Percentiles rank a stretch among this genome's conserved stretches.
Conservation (phyloP, 1,140 invertebrate species). For the Drosophila tsacasi region DNA sequence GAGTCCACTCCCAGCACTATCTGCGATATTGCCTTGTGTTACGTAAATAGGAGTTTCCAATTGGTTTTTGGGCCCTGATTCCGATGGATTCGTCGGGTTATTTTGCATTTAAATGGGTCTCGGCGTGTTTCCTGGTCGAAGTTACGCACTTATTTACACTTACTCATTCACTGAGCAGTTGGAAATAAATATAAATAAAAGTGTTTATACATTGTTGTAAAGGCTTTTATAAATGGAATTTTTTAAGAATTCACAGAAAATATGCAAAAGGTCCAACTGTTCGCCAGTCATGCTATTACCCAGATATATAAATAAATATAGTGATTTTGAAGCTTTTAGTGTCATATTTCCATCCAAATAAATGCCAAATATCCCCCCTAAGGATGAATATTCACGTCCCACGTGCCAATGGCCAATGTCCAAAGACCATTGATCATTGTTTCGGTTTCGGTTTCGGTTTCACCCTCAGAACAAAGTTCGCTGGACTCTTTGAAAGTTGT, state of each 20-base stretch:
- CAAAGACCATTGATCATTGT: conserved; percentile 20
- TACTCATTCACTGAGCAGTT: neutral
- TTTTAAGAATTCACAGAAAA: no score
- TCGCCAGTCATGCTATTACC: no score
- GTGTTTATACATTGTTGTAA: no score
- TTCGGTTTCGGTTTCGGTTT: neutral
- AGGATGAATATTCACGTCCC: neutral
- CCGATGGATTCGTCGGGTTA: neutral
- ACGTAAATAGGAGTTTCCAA: conserved; percentile 11
- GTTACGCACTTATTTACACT: conserved; percentile 7
- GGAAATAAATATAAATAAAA: neutral
- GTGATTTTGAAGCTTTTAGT: neutral
- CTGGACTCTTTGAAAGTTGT: conserved; percentile 40
- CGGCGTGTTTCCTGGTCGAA: neutral
- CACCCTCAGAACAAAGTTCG: conserved; percentile 33
- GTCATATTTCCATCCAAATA: neutral
- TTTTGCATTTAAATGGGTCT: conserved; percentile 5
- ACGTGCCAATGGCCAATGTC: conserved; percentile 16
- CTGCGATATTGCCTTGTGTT: neutral
- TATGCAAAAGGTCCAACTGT: no score
- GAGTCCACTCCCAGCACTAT: neutral
- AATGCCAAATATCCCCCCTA: neutral
- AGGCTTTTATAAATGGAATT: no score
- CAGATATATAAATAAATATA: neutral
- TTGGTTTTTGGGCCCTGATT: conserved; percentile 8